Evolutionary conservation across 2,113 vertebrate genomes (phyloP), one percentile per base, ranked within the genome.

Genomic region (Globicephala melas): DNA sequence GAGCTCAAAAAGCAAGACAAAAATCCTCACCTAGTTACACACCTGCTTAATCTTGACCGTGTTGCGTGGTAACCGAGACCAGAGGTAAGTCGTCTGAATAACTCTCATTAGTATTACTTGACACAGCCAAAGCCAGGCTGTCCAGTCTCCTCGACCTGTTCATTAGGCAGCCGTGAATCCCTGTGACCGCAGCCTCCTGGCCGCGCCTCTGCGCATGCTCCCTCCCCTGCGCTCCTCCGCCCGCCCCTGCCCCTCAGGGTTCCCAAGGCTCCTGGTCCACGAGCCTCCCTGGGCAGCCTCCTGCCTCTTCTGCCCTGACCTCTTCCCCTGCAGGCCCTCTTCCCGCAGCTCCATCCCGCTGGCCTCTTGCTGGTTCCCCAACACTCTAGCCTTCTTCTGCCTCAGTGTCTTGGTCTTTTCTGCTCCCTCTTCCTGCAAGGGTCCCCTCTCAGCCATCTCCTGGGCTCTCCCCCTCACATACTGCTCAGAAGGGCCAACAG

Each of bases 51-150:
- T 71, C 7, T 1, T 1, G 31, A 28, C 47, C 9, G 0, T 50
- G 44, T 9, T 20, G 9, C 6, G 0, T 20, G 38, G 31, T 9
- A 7, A 18, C 33, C 2, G 0, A 67, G 68, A 73, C 13, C 25
- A n/a, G 17, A 87, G 47, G 9, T 47, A 77, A 0, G 5, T 18
- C 0, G 0, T 15, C 5, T 13, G 25, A 6, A 3, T 18, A 33
- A 4, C 67, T 28, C 55, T 38, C 31, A 2, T 17, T 14, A 33
- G 58, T 36, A 0, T 20, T 50, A 1, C 47, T n/a, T 20, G 41
- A 47, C 50, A 41, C 60, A 70, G 18, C 55, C 17, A 3, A 23
- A 67, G 68, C 14, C 20, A 55, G 65, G 11, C 11, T 33, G 17
- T 60, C 21, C 23, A 14, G 41, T 6, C 53, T 74, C 36, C 25